Conservation (phyloP, 2,888 invertebrate species). For the Atethmia centrago region DNA sequence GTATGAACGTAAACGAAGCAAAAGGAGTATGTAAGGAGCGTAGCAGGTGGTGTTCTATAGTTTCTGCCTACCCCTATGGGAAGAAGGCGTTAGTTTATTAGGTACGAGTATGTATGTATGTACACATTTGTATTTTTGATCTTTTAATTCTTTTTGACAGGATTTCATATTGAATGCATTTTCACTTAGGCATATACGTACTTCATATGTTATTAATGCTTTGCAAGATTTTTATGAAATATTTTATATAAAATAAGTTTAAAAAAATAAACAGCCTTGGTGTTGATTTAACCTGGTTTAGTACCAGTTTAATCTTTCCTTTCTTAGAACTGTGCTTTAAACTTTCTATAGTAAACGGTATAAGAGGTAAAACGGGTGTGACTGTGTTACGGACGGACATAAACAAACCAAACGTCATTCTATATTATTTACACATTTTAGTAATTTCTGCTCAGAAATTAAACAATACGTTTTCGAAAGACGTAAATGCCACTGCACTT, state of each 20-base stretch:
- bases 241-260: not conserved
- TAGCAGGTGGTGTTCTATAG: too few relatives aligned
- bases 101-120: too few relatives aligned
- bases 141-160: too few relatives aligned
- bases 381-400: slow-evolving; percentile 10
- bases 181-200: too few relatives aligned
- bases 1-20: too few relatives aligned
- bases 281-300: slow-evolving; percentile 36
- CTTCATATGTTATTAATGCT: too few relatives aligned
- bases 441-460: not conserved
- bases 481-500: not conserved
- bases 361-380: slow-evolving; percentile 30
- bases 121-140: too few relatives aligned
- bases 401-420: slow-evolving; percentile 17
- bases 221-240: too few relatives aligned
- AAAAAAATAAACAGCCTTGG: not conserved
- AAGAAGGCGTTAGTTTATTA: too few relatives aligned
- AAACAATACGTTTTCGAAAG: not conserved
- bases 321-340: slow-evolving; percentile 42
- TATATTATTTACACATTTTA: slow-evolving; percentile 4
- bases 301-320: slow-evolving; percentile 27
- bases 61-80: too few relatives aligned
- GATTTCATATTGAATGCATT: too few relatives aligned
- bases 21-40: too few relatives aligned
- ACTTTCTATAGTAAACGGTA: slow-evolving; percentile 43